Conservation (phyloP, 2,888 invertebrate species). For the Parapristionchus giblindavisi region DNA sequence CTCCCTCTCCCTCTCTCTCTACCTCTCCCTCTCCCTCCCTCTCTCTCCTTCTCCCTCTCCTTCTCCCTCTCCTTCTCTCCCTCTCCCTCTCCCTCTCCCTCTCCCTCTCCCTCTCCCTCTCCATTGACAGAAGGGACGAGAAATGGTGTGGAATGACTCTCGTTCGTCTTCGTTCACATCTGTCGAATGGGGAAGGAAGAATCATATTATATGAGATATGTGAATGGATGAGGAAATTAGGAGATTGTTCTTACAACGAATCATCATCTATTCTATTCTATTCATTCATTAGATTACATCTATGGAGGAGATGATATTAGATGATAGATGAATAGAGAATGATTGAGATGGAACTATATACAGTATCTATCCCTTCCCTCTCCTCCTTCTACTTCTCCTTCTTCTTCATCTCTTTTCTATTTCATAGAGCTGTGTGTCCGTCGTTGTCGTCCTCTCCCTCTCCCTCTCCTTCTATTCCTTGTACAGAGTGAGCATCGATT, state of each 20-base stretch:
- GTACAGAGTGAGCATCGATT: constrained; percentile 4
- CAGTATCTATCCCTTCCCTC: too few relatives aligned
- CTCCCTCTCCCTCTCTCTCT: too few relatives aligned
- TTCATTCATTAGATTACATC: too few relatives aligned
- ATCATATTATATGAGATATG: neutral
- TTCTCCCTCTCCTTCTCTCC: neutral
- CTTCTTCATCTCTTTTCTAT: neutral
- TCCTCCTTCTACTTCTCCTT: constrained; percentile 2
- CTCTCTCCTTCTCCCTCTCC: constrained; percentile 9
- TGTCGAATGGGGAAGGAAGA: constrained; percentile 11
- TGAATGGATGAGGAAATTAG: neutral
- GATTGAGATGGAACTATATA: too few relatives aligned
- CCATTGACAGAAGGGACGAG: too few relatives aligned
- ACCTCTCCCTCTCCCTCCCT: neutral
- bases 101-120: neutral
- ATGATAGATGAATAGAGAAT: too few relatives aligned
- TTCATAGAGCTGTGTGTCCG: neutral
- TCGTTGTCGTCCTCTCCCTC: constrained; percentile 1
- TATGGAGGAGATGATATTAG: too few relatives aligned
- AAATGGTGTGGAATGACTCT: neutral
- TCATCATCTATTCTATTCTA: too few relatives aligned
- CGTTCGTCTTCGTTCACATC: constrained; percentile 27
- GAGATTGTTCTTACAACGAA: too few relatives aligned
- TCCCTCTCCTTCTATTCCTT: constrained; percentile 13
- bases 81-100: neutral